A percentile compares a stretch with the other conserved stretches of the same genome.
Evolutionary conservation across 2,797 vertebrate species (phyloP).

Genomic region (Xerus rutilus): DNA sequence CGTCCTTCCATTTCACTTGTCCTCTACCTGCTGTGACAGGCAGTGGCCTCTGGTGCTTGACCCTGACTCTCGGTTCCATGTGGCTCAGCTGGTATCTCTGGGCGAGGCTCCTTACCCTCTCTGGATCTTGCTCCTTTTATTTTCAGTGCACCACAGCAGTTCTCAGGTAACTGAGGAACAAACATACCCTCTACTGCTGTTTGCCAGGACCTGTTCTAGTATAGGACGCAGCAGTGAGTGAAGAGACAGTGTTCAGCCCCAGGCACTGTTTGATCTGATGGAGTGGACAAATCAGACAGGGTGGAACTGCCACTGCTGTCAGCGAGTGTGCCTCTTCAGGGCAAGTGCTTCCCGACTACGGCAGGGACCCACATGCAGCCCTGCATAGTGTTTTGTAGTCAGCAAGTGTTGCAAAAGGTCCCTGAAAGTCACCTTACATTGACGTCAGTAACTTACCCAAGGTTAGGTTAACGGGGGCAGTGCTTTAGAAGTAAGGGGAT

Average conservation of each 20-base stretch:
- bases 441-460: background rate
- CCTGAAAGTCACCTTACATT: background rate
- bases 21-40: background rate
- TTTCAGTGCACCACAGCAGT: background rate
- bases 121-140: background rate
- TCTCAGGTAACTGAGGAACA: background rate
- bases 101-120: background rate
- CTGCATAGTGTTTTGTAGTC: background rate
- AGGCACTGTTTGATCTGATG: background rate
- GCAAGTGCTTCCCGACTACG: accelerated
- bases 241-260: background rate
- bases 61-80: background rate
- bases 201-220: background rate
- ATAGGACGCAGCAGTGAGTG: accelerated
- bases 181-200: background rate
- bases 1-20: background rate
- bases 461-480: background rate
- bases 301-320: background rate
- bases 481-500: background rate
- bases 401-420: accelerated
- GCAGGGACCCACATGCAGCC: background rate
- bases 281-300: background rate
- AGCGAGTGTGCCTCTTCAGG: accelerated
- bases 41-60: accelerated
- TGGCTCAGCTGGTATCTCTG: background rate